phyloP scores from a whole-genome alignment of 2,113 vertebrate genomes.

The Crocuta crocuta region DNA sequence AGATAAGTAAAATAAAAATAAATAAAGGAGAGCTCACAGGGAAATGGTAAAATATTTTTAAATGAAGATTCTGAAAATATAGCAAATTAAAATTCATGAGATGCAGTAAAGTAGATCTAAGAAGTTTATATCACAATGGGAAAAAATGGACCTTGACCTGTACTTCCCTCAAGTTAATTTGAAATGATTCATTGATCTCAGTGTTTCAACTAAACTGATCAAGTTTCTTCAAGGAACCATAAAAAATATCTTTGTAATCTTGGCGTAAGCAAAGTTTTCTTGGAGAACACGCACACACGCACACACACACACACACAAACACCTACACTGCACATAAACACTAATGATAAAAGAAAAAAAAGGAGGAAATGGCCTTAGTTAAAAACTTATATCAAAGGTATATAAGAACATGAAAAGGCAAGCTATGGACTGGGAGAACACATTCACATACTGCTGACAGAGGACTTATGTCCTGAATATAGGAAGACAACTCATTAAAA shows the following conservation, averaged over 20 bases:
- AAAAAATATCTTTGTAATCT: not conserved
- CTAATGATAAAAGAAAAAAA: not conserved
- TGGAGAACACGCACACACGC: not conserved
- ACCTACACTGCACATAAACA: not conserved
- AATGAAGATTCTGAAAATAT: not conserved
- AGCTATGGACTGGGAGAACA: not conserved
- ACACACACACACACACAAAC: too few species aligned
- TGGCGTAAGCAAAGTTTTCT: not conserved
- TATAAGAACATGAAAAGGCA: not conserved
- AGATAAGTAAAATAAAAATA: too few species aligned
- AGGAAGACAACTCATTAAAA: not conserved
- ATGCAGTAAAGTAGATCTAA: not conserved
- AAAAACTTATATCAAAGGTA: not conserved
- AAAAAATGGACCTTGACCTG: not conserved
- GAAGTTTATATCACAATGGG: not conserved
- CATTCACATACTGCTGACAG: not conserved
- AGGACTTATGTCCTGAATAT: not conserved
- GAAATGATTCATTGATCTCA: not conserved
- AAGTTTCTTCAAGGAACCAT: not conserved
- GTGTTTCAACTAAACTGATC: not conserved
- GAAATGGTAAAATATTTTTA: not conserved
- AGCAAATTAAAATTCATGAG: not conserved
- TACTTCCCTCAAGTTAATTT: not conserved
- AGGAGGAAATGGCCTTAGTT: not conserved
- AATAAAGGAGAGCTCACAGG: not conserved